These are phyloP conservation scores for Acomys russatus DNA, from an alignment of 2,797 vertebrate genomes.

Conservation along the genomic window DNA sequence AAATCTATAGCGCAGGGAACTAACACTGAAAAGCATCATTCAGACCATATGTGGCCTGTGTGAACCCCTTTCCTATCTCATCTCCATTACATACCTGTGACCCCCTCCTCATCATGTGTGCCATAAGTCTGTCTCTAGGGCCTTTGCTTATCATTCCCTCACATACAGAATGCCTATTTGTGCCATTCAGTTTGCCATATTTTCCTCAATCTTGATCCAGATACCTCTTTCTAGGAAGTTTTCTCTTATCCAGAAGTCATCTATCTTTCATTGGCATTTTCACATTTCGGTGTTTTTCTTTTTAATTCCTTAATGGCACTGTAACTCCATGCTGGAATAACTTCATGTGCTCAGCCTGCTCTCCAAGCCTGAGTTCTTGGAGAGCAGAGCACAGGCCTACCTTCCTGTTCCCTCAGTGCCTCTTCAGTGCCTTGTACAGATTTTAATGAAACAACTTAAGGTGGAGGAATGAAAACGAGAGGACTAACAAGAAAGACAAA, in stretches of 20 bases:
- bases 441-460: slow-evolving; percentile 10
- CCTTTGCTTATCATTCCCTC: not conserved
- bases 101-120: too few species aligned
- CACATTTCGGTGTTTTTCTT: not conserved
- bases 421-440: not conserved
- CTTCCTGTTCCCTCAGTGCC: not conserved
- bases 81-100: not conserved
- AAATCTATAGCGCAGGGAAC: not conserved
- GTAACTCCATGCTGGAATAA: not conserved
- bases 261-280: not conserved
- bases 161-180: not conserved
- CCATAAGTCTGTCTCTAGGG: not conserved
- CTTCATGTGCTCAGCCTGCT: not conserved
- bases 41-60: not conserved
- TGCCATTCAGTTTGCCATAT: not conserved
- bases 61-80: not conserved
- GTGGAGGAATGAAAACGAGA: too few species aligned
- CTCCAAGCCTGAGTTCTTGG: not conserved
- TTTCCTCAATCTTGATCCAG: slow-evolving; percentile 9
- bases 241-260: not conserved
- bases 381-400: not conserved
- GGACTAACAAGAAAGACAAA: not conserved
- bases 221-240: not conserved
- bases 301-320: not conserved
- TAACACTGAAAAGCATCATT: not conserved